Evolutionary conservation across 2,888 invertebrate genomes (phyloP).

Genomic region (Apodemia zela): DNA sequence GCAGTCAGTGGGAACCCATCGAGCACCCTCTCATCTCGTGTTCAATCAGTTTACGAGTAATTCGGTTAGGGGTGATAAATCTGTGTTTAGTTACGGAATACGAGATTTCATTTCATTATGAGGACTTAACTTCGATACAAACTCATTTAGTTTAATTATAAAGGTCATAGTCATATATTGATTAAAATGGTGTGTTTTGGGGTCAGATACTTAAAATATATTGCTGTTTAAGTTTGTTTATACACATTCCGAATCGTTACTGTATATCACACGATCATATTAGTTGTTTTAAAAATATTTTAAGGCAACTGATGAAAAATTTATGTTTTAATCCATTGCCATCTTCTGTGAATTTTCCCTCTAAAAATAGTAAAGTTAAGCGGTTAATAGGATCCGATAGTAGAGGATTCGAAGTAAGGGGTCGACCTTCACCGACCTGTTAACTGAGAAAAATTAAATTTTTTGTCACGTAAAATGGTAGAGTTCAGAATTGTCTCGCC

Average conservation of each 20-base stretch:
- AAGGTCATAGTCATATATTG: slow-evolving; percentile 44
- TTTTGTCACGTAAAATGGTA: too few relatives aligned
- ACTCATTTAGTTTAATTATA: slow-evolving; percentile 47
- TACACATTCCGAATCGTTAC: not conserved
- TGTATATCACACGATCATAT: too few relatives aligned
- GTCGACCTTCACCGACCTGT: too few relatives aligned
- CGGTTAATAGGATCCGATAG: too few relatives aligned
- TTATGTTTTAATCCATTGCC: too few relatives aligned
- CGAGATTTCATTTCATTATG: slow-evolving; percentile 61
- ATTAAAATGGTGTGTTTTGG: not conserved
- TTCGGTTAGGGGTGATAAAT: slow-evolving; percentile 75
- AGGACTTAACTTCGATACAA: slow-evolving; percentile 53
- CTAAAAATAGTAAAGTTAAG: too few relatives aligned
- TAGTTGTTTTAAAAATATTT: too few relatives aligned
- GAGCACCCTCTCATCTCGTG: slow-evolving; percentile 47
- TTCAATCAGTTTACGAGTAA: slow-evolving; percentile 66
- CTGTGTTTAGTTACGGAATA: slow-evolving; percentile 61
- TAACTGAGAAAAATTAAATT: too few relatives aligned
- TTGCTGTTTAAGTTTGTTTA: not conserved
- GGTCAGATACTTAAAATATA: not conserved
- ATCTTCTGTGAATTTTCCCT: too few relatives aligned
- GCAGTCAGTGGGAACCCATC: slow-evolving; percentile 36
- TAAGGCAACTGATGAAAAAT: too few relatives aligned
- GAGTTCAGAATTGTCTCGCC: too few relatives aligned
- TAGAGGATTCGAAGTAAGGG: too few relatives aligned